Base-by-base conservation (phyloP, 2,113 vertebrate species). In the Chaetops frenatus region DNA sequence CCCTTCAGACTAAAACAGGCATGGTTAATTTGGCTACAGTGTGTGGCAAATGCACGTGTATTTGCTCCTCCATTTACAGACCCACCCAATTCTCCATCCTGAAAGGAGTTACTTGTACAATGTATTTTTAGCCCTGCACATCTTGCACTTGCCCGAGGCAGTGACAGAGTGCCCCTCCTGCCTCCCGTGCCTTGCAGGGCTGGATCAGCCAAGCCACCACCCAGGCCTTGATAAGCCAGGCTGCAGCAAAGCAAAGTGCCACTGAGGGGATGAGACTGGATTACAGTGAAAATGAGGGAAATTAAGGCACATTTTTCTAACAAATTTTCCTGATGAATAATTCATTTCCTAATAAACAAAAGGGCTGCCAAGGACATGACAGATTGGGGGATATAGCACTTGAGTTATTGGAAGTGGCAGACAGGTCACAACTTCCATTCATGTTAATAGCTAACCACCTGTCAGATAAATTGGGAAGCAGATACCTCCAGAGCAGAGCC, bases 361-460 rank as follows among this genome's bases (percentile, higher is more conserved):
- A 96, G 93, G 90, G 47, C 85, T 96, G 94, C 90, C 95, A 96
- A 93, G 93, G 93, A 96, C 95, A 78, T 88, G 96, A 92, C 95
- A 96, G 94, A 96, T 81, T 95, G 95, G 62, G 62, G 66, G 88
- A 90, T 90, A 83, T 5, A 94, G 87, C 76, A 56, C 67, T 90
- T 88, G 93, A 96, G 72, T 95, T 94, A 96, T 92, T 95, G 94
- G 44, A 97, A 92, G 90, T 92, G 93, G 93, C 95, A 97, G 93
- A 94, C 93, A 81, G 95, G 96, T 96, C 94, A 94, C 87, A 60
- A 92, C 90, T 95, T 97, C 81, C 91, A 94, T 93, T 95, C 95
- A 87, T 86, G 93, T 88, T 96, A 94, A 97, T 85, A 83, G 80
- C 90, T 91, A 94, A 93, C 94, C 94, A 95, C 95, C 93, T 97